phyloP scores from a whole-genome alignment of 2,888 invertebrate genomes.

The Anarsia innoxiella region DNA sequence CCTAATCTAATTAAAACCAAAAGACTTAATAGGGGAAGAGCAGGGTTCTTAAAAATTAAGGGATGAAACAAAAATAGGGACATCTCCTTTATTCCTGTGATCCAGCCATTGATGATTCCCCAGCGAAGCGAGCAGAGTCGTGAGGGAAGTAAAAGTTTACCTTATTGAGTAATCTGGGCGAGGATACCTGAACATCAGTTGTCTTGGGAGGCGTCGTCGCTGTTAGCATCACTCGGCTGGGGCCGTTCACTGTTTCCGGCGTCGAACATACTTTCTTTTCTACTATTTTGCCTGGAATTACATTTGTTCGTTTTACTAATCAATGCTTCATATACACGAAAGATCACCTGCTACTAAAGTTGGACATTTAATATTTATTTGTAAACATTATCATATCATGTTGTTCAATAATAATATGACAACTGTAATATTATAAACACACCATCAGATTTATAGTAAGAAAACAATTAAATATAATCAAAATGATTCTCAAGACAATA shows the following conservation, averaged over 20 bases:
- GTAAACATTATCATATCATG: neutral
- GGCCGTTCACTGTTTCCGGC: conserved; percentile 59
- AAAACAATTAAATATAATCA: no score
- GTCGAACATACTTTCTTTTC: conserved; percentile 78
- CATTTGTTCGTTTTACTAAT: no score
- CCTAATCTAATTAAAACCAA: no score
- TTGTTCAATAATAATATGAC: neutral
- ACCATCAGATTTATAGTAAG: no score
- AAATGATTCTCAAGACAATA: no score
- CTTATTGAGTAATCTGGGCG: conserved; percentile 73
- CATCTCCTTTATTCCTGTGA: conserved; percentile 9
- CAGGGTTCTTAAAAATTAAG: neutral
- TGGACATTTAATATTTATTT: neutral
- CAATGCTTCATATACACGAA: no score
- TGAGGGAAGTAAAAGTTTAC: conserved; percentile 64
- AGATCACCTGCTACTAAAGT: neutral
- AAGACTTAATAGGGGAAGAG: no score
- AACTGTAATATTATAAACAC: neutral
- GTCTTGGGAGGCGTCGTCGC: conserved; percentile 46
- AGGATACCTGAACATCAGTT: conserved; percentile 70
- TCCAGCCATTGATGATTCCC: conserved; percentile 25
- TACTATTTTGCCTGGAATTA: conserved; percentile 76
- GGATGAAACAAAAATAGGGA: neutral
- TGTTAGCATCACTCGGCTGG: conserved; percentile 55
- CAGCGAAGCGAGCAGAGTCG: conserved; percentile 44